phyloP scores from a whole-genome alignment of 2,888 invertebrate species.

The Furcula furcula region DNA sequence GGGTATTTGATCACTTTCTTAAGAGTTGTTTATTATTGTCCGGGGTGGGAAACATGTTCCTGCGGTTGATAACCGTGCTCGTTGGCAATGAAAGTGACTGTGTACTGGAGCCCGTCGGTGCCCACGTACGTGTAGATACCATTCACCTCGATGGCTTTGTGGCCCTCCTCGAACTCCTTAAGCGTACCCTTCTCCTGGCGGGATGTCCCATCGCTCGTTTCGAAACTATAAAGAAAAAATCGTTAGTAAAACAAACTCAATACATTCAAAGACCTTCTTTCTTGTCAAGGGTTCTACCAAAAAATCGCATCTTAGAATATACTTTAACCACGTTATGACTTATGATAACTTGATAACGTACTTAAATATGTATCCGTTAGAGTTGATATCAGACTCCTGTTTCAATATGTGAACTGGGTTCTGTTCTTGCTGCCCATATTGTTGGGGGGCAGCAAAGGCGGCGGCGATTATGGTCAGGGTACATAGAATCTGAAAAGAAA shows the following conservation, averaged over 20 bases:
- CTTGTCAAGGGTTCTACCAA: no score
- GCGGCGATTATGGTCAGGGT: slow-evolving; percentile 32
- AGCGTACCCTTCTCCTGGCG: slow-evolving; percentile 74
- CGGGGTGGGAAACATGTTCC: slow-evolving; percentile 51
- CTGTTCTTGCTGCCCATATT: slow-evolving; percentile 16
- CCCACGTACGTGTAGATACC: slow-evolving; percentile 76
- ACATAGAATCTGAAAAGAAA: not conserved
- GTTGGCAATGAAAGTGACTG: slow-evolving; percentile 76
- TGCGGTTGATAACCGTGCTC: slow-evolving; percentile 80
- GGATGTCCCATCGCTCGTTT: slow-evolving; percentile 71
- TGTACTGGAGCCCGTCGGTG: slow-evolving; percentile 76
- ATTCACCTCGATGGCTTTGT: slow-evolving; percentile 68
- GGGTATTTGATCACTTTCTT: no score
- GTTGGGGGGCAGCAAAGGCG: slow-evolving; percentile 35
- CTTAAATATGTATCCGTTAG: not conserved
- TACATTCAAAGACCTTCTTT: no score
- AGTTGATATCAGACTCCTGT: not conserved
- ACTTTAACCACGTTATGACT: no score
- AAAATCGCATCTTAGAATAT: no score
- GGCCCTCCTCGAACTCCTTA: slow-evolving; percentile 71
- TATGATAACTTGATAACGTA: not conserved
- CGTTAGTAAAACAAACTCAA: no score
- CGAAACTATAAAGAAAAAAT: slow-evolving; percentile 54
- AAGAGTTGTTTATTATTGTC: slow-evolving; percentile 15
- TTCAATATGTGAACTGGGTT: slow-evolving; percentile 24